Conservation (phyloP, 2,888 invertebrate genomes). For the Pyrrhia umbra region DNA sequence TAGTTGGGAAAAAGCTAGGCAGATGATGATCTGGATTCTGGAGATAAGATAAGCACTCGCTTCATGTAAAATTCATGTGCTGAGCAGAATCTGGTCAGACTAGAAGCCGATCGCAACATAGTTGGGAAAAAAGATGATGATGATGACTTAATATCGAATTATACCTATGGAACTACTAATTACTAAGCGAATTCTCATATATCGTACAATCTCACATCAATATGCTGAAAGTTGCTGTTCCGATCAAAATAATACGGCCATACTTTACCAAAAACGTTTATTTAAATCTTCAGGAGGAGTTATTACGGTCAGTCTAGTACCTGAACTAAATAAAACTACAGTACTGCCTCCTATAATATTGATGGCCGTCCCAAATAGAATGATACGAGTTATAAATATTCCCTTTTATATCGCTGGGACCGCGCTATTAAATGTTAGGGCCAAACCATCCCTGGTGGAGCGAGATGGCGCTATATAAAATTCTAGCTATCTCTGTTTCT, state of each 20-base stretch:
- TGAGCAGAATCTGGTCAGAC: no score
- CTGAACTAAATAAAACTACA: constrained; percentile 41
- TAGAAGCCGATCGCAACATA: no score
- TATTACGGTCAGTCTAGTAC: constrained; percentile 1
- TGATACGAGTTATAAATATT: constrained; percentile 41
- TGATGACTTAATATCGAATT: no score
- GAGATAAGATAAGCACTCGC: no score
- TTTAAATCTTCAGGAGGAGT: neutral
- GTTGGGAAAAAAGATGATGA: no score
- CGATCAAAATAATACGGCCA: neutral
- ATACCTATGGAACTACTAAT: no score
- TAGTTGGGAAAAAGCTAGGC: no score
- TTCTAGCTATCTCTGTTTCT: neutral
- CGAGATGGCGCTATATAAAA: constrained; percentile 6
- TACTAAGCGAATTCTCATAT: no score
- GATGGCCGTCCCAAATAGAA: constrained; percentile 37
- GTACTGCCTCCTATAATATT: constrained; percentile 27
- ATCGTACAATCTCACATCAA: no score
- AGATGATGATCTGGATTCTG: no score
- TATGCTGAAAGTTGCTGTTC: no score
- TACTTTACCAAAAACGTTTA: neutral
- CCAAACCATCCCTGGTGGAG: constrained; percentile 13
- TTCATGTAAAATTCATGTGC: no score
- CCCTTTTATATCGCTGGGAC: constrained; percentile 22
- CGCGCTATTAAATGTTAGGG: constrained; percentile 14